phyloP scores from a whole-genome alignment of 2,797 vertebrate species.

The Limosa lapponica region DNA sequence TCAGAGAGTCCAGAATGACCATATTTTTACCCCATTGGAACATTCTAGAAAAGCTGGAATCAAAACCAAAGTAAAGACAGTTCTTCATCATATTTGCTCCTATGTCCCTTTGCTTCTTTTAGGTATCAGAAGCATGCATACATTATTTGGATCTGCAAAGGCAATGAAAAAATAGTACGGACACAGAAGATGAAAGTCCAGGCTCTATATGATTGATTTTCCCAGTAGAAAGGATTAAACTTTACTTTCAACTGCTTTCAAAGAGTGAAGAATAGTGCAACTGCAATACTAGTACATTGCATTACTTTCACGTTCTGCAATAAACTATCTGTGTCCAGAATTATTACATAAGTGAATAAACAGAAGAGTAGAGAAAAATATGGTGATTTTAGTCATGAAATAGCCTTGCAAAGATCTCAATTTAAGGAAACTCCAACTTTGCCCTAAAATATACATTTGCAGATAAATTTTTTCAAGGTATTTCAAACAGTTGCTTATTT shows the following conservation, averaged over 20 bases:
- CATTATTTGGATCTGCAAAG: not conserved
- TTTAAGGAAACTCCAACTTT: not conserved
- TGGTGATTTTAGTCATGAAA: not conserved
- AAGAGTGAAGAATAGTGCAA: not conserved
- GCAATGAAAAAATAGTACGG: not conserved
- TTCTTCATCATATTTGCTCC: not conserved
- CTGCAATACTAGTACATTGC: not conserved
- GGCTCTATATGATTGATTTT: not conserved
- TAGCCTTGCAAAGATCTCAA: not conserved
- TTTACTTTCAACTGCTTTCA: not conserved
- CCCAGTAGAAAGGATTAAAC: not conserved
- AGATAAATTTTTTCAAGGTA: not conserved
- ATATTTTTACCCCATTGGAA: not conserved
- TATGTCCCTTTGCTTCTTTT: not conserved
- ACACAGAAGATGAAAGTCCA: not conserved
- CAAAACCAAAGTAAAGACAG: not conserved
- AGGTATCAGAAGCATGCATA: not conserved
- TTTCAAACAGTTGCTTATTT: not conserved
- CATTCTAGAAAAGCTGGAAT: not conserved
- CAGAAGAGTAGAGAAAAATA: not conserved
- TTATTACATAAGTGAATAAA: not conserved
- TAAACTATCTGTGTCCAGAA: not conserved
- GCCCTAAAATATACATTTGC: not conserved
- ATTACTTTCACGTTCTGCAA: not conserved
- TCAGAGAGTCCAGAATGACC: not conserved